Base-by-base conservation (phyloP, 2,113 vertebrate genomes). In the Empidonax alnorum region DNA sequence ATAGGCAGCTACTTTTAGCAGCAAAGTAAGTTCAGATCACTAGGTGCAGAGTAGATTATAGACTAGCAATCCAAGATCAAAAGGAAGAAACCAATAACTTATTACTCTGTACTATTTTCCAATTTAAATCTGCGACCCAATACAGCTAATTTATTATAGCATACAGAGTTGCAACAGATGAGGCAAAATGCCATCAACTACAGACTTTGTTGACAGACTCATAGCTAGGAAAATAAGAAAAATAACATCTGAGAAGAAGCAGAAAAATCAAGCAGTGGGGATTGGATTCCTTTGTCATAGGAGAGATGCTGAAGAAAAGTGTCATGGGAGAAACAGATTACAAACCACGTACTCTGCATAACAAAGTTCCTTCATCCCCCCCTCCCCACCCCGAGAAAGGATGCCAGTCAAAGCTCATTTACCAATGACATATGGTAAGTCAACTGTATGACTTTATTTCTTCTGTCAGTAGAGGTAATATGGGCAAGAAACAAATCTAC, bases 71-170 rank as follows among this genome's bases (percentile, higher is more conserved):
- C 14, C 1, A 62, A 91, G 72, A 91, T 86, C 59, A 94, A 87
- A 87, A 94, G 50, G 33, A 79, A 94, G 53, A 62, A 88, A 74
- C 22, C 61, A 83, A 77, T 83, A 96, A 84, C 66, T 73, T 93
- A 53, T 46, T 87, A 71, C 24, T 78, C 62, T 71, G 83, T 39
- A 1, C 56, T 68, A 28, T 35, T 90, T 88, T 83, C 59, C 22
- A 65, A 55, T 96, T 88, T 82, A 89, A 75, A 88, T 82, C 59
- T 80, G 82, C 71, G 77, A 25, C 42, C 66, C 27, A 23, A 14
- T 7, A n/a, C 50, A 90, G 59, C 68, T 96, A 90, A 94, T 96
- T 96, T 97, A 96, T 94, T 73, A 75, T 41, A 69, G 35, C 37
- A n/a, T 19, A 31, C 9, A 52, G 10, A 7, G 39, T 39, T 93